Conservation (phyloP, 2,888 invertebrate genomes). For the Pristionchus maxplancki region DNA sequence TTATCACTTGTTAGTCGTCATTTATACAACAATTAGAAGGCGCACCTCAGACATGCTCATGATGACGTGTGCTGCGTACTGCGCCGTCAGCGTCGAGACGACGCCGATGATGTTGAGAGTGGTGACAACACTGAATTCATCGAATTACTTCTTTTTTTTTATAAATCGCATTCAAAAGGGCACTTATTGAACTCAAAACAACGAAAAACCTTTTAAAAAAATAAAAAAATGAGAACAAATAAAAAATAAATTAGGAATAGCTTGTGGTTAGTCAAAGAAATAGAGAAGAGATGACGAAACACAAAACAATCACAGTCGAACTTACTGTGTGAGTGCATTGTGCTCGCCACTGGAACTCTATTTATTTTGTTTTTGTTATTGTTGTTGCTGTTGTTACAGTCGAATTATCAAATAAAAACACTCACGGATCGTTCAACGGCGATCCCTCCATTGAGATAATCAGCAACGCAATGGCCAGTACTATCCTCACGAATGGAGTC, state of each 20-base stretch:
- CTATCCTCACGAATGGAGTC: conserved; percentile 35
- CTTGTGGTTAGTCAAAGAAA: background rate
- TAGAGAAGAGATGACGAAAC: background rate
- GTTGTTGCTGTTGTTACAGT: background rate
- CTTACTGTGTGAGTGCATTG: conserved; percentile 2
- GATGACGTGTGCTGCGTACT: conserved; percentile 38
- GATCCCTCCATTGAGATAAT: conserved; percentile 44
- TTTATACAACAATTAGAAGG: too few relatives aligned
- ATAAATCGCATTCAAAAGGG: background rate
- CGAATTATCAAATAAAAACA: background rate
- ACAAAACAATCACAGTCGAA: background rate
- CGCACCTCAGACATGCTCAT: conserved; percentile 17
- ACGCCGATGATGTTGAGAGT: conserved; percentile 37
- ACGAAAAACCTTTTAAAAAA: background rate
- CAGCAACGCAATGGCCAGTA: background rate
- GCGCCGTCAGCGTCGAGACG: conserved; percentile 24
- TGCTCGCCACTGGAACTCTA: conserved; percentile 14
- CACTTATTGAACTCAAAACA: too few relatives aligned
- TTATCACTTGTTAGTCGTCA: too few relatives aligned
- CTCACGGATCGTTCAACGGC: conserved; percentile 1
- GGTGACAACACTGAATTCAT: conserved; percentile 1
- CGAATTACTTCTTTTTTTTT: too few relatives aligned
- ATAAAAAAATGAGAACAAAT: background rate
- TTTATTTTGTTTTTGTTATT: background rate
- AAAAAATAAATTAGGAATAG: background rate